Conservation (phyloP, 92 coral and sea anemone species). For the Phenganax subtilis region DNA sequence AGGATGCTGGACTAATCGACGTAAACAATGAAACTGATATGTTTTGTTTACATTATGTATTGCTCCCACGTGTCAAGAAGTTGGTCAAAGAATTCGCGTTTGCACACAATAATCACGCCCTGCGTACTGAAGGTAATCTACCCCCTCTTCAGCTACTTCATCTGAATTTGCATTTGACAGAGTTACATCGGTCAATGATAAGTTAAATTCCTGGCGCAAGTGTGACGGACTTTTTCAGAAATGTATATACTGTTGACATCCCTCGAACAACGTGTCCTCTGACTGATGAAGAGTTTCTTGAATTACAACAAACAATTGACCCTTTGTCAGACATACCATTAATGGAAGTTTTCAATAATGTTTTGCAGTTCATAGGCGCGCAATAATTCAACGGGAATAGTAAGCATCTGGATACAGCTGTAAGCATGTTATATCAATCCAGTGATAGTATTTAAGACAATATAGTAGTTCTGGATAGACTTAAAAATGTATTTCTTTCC, state of each 20-base stretch:
- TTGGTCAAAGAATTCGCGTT: slow-evolving; percentile 1
- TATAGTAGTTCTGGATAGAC: neutral
- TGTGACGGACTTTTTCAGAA: neutral
- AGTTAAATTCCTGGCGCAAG: neutral
- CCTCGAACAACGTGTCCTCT: slow-evolving; percentile 29
- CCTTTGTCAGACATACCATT: slow-evolving; percentile 23
- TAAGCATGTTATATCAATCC: neutral
- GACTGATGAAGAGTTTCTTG: slow-evolving; percentile 13
- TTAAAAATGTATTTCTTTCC: neutral
- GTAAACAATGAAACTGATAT: slow-evolving; percentile 24
- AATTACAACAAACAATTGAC: slow-evolving; percentile 7
- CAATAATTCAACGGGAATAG: neutral
- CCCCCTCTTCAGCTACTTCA: slow-evolving; percentile 7
- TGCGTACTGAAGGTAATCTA: slow-evolving; percentile 25
- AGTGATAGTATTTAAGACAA: neutral
- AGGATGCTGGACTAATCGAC: slow-evolving; percentile 19
- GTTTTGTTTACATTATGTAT: slow-evolving; percentile 26
- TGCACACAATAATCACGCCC: slow-evolving; percentile 18
- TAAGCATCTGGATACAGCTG: neutral
- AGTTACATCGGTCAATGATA: slow-evolving; percentile 9
- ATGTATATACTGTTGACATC: neutral
- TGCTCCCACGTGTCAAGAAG: slow-evolving; percentile 22
- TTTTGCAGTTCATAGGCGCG: slow-evolving; percentile 20
- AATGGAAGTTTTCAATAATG: slow-evolving; percentile 7
- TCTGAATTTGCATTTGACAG: slow-evolving; percentile 11